Conservation (phyloP, 2,113 vertebrate genomes). For the Helogale parvula region DNA sequence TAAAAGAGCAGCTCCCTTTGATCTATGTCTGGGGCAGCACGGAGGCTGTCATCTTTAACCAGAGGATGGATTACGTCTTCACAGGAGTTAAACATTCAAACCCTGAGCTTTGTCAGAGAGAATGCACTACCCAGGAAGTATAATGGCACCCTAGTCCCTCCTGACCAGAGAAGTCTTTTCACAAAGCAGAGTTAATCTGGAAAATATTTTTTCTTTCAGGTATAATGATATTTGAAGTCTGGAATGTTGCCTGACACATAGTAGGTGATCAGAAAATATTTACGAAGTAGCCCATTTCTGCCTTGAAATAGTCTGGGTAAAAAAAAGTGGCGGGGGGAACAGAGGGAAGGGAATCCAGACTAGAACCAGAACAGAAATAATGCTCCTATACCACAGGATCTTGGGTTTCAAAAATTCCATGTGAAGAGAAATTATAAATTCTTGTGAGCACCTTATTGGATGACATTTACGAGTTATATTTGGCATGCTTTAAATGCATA, state of each 20-base stretch:
- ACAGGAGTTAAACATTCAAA: neutral
- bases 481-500: neutral
- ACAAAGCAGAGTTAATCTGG: neutral
- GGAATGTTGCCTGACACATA: neutral
- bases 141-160: neutral
- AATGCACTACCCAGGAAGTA: neutral
- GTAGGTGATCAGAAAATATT: neutral
- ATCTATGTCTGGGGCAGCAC: neutral
- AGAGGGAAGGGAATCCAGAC: neutral
- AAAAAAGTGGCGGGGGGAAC: neutral
- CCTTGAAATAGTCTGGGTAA: neutral
- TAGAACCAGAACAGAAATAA: neutral
- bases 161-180: neutral
- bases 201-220: constrained; percentile 18
- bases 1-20: neutral
- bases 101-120: neutral
- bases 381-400: neutral
- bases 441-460: neutral
- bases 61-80: neutral
- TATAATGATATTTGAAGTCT: neutral
- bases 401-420: neutral
- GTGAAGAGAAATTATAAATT: constrained; percentile 19
- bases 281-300: neutral
- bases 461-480: neutral
- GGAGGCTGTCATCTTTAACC: neutral